phyloP scores from a whole-genome alignment of 2,113 vertebrate genomes.

The Nesoenas mayeri region DNA sequence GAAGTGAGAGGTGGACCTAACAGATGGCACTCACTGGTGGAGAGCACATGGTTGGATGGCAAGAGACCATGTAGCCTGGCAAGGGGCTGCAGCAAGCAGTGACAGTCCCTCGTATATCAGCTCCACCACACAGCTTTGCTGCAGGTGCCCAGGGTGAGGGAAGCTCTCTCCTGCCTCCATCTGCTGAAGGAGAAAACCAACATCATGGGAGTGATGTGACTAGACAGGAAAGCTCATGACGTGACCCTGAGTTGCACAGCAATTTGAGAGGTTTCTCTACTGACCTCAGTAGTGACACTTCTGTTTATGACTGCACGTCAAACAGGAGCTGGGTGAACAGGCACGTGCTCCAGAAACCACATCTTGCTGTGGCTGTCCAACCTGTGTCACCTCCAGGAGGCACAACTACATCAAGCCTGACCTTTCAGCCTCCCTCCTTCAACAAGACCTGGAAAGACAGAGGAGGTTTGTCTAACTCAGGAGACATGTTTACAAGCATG shows the following conservation, averaged over 20 bases:
- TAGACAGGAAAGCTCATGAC: background rate
- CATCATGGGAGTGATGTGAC: background rate
- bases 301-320: background rate
- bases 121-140: background rate
- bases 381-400: rapidly evolving
- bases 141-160: background rate
- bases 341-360: background rate
- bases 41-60: background rate
- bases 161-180: background rate
- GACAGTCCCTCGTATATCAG: rapidly evolving
- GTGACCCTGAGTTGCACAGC: background rate
- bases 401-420: background rate
- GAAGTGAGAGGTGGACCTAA: background rate
- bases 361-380: background rate
- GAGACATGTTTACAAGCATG: background rate
- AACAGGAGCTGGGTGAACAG: background rate
- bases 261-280: background rate
- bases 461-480: background rate
- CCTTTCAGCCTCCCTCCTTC: background rate
- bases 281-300: background rate
- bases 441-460: background rate
- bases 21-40: background rate
- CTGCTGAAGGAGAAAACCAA: background rate
- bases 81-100: rapidly evolving
- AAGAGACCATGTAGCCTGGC: background rate